phyloP scores from a whole-genome alignment of 2,113 vertebrate genomes.

The Tauraco erythrolophus region DNA sequence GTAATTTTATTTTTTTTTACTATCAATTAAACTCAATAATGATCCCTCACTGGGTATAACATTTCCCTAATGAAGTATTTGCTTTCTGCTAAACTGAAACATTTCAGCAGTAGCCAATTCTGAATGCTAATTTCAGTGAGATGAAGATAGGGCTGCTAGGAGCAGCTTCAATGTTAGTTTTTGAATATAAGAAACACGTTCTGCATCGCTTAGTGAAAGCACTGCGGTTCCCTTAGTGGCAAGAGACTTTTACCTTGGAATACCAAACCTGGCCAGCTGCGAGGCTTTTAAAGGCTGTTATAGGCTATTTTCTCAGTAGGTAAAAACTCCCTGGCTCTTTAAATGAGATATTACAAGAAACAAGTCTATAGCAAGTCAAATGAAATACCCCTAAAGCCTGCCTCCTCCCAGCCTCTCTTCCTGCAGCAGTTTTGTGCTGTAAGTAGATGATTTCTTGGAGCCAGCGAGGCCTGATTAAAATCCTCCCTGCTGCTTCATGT shows the following conservation, averaged over 20 bases:
- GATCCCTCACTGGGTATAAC: not conserved
- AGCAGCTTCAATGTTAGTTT: not conserved
- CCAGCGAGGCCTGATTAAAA: slow-evolving; percentile 63
- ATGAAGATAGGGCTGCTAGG: not conserved
- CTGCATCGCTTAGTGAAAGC: not conserved
- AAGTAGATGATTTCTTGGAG: slow-evolving; percentile 40
- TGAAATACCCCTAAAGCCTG: slow-evolving; percentile 19
- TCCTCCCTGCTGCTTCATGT: slow-evolving; percentile 50
- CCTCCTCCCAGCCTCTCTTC: slow-evolving; percentile 24
- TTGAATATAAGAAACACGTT: not conserved
- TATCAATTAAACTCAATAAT: not conserved
- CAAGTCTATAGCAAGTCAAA: slow-evolving; percentile 26
- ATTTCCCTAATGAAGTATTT: slow-evolving; percentile 28
- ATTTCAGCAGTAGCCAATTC: not conserved
- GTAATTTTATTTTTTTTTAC: not conserved
- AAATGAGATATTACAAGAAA: slow-evolving; percentile 57
- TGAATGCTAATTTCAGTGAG: not conserved
- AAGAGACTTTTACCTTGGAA: slow-evolving; percentile 14
- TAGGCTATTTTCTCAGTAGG: slow-evolving; percentile 48
- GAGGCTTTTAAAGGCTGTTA: slow-evolving; percentile 50
- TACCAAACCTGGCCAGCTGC: slow-evolving; percentile 42
- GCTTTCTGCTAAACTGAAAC: slow-evolving; percentile 7
- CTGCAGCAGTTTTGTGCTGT: not conserved
- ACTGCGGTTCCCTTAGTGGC: not conserved
- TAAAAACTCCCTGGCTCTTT: slow-evolving; percentile 37